Evolutionary conservation across 2,888 invertebrate species (phyloP), one percentile per base, ranked within the genome.

Genomic region (Asteroscopus sphinx): DNA sequence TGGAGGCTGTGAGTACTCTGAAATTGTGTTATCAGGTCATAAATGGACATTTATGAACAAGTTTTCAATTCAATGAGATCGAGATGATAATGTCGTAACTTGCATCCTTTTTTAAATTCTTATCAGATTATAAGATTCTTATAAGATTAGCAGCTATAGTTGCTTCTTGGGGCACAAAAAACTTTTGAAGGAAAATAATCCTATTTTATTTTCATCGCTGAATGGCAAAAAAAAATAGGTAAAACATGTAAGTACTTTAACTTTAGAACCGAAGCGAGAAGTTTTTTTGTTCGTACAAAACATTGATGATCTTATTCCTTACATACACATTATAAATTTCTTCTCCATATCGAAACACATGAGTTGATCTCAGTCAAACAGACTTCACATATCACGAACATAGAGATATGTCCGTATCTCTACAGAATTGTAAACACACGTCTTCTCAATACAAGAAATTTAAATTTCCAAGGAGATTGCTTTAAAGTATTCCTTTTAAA

Each of bases 401-500:
- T 62, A 68, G 54, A 76, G 56, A 68, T 59, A 62, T 39, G 45
- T 48, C 36, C 40, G 44, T 72, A 74, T 73, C 73, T 67, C 60
- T 58, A 62, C 68, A 63, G 56, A 53, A 64, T 51, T 68, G 68
- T 72, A 73, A 71, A 77, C 52, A 72, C 62, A 69, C 70, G 52
- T 68, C 58, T 73, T 62, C 46, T 41, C 75, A 61, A 71, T 67
- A 74, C 70, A 45, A 73, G 68, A 81, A 76, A 82, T 81, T 78
- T 78, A 80, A 78, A 82, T 81, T 76, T 79, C 71, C 77, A 81
- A 80, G 72, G 77, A 72, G 74, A 79, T 76, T 66, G 52, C 65
- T 75, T 79, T 81, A 82, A 86, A 80, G 82, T 83, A 87, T 85
- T 83, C 82, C 78, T 83, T 83, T 85, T 83, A 82, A 85, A 85